Evolutionary conservation across 2,797 vertebrate genomes (phyloP).

Genomic region (Myotis vivesi): DNA sequence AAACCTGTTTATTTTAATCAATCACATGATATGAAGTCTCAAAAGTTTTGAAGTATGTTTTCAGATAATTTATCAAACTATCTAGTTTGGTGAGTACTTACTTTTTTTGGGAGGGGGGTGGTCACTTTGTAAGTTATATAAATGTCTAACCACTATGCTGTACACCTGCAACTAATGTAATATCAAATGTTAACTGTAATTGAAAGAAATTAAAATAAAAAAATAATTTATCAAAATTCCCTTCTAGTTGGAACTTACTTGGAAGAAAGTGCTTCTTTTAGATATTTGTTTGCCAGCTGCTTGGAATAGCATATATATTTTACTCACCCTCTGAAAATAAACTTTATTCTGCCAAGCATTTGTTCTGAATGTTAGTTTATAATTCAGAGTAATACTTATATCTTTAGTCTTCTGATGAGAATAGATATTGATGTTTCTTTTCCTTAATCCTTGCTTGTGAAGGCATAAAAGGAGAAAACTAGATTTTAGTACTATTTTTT

Average conservation of each 20-base stretch:
- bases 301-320: conserved; percentile 24
- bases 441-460: neutral
- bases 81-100: neutral
- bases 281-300: neutral
- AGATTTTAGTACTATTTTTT: conserved; percentile 5
- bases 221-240: conserved; percentile 31
- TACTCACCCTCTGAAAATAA: neutral
- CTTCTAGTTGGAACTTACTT: neutral
- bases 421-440: conserved; percentile 18
- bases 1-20: conserved; percentile 15
- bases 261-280: conserved; percentile 19
- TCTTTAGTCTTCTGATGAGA: conserved; percentile 41
- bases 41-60: neutral
- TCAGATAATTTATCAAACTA: neutral
- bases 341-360: neutral
- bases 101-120: neutral
- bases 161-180: neutral
- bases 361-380: conserved; percentile 40
- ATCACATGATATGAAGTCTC: neutral
- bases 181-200: neutral
- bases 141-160: neutral
- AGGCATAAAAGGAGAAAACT: neutral
- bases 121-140: neutral
- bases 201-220: neutral
- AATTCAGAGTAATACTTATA: conserved; percentile 31